These are phyloP conservation scores for Peromyscus leucopus DNA, from an alignment of 2,113 vertebrate genomes.

Conservation along the genomic window DNA sequence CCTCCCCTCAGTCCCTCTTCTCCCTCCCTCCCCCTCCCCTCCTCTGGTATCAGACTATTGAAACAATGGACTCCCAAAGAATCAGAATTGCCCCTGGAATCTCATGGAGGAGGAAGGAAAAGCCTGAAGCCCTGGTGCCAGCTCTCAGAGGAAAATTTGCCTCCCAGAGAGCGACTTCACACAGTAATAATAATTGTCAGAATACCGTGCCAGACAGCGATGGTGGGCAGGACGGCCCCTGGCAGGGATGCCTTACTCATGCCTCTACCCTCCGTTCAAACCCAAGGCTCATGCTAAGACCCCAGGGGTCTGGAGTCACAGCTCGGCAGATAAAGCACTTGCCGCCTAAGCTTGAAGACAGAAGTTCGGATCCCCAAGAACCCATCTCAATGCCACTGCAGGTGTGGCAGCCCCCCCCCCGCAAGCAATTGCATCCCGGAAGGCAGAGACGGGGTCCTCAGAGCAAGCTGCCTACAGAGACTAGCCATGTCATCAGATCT, in stretches of 20 bases:
- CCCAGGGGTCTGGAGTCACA: background rate
- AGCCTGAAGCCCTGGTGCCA: background rate
- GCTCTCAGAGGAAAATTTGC: background rate
- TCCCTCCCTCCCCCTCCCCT: too few species aligned
- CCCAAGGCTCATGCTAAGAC: background rate
- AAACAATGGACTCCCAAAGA: background rate
- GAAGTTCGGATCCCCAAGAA: background rate
- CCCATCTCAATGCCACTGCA: background rate
- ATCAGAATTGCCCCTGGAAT: background rate
- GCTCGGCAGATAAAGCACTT: background rate
- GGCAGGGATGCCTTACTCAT: background rate
- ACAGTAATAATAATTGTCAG: background rate
- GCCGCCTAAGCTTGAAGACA: background rate
- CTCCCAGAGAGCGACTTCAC: background rate
- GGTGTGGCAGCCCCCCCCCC: background rate
- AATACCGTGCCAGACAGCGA: background rate
- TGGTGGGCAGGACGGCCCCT: background rate
- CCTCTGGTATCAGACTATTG: background rate
- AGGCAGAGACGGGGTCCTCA: background rate
- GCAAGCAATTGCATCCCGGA: background rate
- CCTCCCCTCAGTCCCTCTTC: background rate
- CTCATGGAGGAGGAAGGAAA: background rate
- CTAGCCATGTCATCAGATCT: background rate
- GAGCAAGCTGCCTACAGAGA: background rate
- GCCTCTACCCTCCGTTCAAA: too few species aligned